These are phyloP conservation scores for Alosa alosa DNA, from an alignment of 2,113 vertebrate genomes.

Conservation along the genomic window DNA sequence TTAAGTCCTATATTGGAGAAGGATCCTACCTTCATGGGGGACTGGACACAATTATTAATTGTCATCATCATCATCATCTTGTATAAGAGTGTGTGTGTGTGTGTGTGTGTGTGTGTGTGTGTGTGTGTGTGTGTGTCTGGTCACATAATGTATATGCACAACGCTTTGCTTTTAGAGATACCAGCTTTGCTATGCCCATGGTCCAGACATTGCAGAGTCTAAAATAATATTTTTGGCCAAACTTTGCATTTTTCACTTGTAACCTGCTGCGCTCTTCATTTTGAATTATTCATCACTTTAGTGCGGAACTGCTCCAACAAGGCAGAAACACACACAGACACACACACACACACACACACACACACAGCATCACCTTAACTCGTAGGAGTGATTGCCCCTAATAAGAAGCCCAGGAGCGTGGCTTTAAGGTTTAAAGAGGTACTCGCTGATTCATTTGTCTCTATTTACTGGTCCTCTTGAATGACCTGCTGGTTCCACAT, in stretches of 20 bases:
- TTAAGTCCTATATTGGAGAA: not conserved
- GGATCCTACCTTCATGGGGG: not conserved
- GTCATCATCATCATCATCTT: not conserved
- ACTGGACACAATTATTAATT: not conserved
- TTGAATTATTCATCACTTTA: not conserved
- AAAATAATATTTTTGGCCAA: not conserved
- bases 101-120: not conserved
- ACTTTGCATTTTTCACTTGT: not conserved
- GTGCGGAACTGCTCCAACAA: not conserved
- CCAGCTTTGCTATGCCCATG: not conserved
- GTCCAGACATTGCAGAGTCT: not conserved
- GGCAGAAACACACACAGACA: not conserved
- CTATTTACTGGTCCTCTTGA: not conserved
- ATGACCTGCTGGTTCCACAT: not conserved
- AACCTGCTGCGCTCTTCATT: not conserved
- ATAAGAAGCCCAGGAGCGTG: not conserved
- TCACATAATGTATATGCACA: not conserved
- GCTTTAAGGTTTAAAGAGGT: not conserved
- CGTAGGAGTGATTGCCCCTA: too few relatives aligned
- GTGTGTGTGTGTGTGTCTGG: not conserved
- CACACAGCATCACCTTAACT: not conserved
- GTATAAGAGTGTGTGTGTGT: not conserved
- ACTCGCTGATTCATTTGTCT: not conserved
- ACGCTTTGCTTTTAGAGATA: not conserved
- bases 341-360: not conserved